Base-by-base conservation (phyloP, 1,140 invertebrate species). In the Apis dorsata region DNA sequence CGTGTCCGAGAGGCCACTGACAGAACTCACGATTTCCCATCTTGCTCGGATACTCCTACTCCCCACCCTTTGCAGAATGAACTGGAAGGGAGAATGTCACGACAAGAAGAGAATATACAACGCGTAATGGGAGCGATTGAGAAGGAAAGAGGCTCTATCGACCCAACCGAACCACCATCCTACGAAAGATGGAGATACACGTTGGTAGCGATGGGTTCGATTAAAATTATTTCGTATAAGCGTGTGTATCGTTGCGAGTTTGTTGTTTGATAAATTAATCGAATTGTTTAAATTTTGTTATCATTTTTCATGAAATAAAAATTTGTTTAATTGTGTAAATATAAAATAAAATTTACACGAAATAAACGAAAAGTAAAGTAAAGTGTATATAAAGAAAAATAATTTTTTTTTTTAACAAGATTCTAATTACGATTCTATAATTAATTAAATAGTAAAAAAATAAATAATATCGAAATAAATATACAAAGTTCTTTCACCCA, bases 1-100 rank as follows among this genome's bases (percentile, higher is more conserved):
- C 81, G 81, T 83, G 89, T 90, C 87, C 88, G 89, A 90, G 83
- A 90, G 90, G 89, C 90, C 90, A 91, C 90, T 91, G 89, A 90
- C 86, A 88, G 89, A 90, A 88, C 74, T 89, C 76, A 63, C 79
- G 77, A 71, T 86, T 78, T 74, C 84, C 83, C 81, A 71, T 85
- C 70, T 81, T 81, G 34, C 68, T 79, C 75, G 69, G 75, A 19
- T 72, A 70, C 70, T 75, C 70, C 70, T 83, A 69, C 76, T 44
- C 71, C 68, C 78, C 71, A 66, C 73, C 76, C n/a, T 13, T 55
- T 19, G n/a, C 49, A 24, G 70, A 17, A 8, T 51, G n/a, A 44
- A 24, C 11, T 63, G 57, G 57, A 51, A 17, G 70, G 55, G 74
- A 65, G 62, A 62, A 66, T 10, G 0, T 44, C 12, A 63, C 12